Percentiles rank a stretch among this genome's conserved stretches.
Conservation (phyloP, 2,797 vertebrate species). For the Crypturellus tataupa region DNA sequence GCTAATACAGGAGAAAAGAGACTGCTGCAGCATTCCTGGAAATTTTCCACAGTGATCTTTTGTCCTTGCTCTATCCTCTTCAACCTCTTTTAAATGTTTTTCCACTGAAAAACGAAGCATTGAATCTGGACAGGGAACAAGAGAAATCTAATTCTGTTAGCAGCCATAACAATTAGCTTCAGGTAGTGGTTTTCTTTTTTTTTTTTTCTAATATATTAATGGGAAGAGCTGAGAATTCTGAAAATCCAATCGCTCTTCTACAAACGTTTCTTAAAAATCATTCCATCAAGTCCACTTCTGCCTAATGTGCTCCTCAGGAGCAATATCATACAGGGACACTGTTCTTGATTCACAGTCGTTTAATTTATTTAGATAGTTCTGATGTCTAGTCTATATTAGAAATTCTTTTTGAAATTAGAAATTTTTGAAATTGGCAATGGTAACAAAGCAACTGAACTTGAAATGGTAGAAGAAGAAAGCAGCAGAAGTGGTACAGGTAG, state of each 20-base stretch:
- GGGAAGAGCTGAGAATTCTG: background rate
- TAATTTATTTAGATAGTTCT: background rate
- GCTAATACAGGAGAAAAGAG: background rate
- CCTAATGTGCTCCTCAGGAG: background rate
- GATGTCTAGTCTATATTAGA: background rate
- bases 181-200: background rate
- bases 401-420: no score
- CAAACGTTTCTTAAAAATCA: background rate
- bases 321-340: fast-evolving
- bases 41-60: background rate
- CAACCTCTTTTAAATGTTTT: background rate
- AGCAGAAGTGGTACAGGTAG: background rate
- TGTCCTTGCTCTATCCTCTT: background rate
- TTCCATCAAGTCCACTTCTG: background rate
- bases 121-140: background rate
- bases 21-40: background rate
- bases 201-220: background rate
- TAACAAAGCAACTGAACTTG: background rate
- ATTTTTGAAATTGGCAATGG: background rate
- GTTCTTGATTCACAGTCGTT: background rate
- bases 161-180: background rate
- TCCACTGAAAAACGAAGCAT: background rate
- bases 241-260: background rate
- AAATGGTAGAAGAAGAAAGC: background rate
- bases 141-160: background rate